Conservation (phyloP, 2,113 vertebrate genomes). For the Nesogale talazaci region DNA sequence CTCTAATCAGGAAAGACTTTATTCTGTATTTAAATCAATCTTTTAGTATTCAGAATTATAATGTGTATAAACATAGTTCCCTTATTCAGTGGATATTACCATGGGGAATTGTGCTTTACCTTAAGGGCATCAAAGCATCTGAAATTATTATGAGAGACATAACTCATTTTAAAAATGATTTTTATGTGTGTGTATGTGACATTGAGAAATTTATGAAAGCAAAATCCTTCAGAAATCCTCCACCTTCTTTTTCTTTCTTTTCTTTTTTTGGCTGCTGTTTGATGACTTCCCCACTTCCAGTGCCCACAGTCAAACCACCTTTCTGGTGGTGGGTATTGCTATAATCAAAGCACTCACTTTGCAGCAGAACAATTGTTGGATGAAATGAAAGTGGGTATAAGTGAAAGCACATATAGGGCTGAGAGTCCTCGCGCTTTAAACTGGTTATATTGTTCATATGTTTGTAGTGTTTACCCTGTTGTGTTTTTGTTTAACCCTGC, state of each 20-base stretch:
- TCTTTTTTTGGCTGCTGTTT: constrained; percentile 10
- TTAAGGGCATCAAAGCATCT: constrained; percentile 73
- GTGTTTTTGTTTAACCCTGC: constrained; percentile 28
- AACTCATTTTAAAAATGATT: constrained; percentile 80
- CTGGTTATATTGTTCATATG: not conserved
- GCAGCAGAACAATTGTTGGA: constrained; percentile 20
- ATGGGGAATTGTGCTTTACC: constrained; percentile 52
- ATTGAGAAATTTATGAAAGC: constrained; percentile 76
- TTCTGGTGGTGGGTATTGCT: constrained; percentile 30
- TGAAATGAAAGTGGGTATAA: constrained; percentile 44
- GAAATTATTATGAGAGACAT: constrained; percentile 74
- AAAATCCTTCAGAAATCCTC: constrained; percentile 70
- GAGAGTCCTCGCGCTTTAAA: constrained; percentile 7
- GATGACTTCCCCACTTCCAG: constrained; percentile 71
- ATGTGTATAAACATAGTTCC: constrained; percentile 65
- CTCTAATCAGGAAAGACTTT: constrained; percentile 19
- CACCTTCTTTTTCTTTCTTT: not conserved
- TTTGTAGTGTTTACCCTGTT: not conserved
- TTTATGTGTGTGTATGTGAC: constrained; percentile 57
- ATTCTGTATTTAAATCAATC: constrained; percentile 12
- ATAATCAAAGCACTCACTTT: constrained; percentile 67
- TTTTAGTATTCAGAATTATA: constrained; percentile 63
- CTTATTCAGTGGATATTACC: constrained; percentile 68
- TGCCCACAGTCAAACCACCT: constrained; percentile 71
- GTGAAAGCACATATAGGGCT: constrained; percentile 29